phyloP scores from a whole-genome alignment of 2,113 vertebrate species.

The Embiotoca jacksoni region DNA sequence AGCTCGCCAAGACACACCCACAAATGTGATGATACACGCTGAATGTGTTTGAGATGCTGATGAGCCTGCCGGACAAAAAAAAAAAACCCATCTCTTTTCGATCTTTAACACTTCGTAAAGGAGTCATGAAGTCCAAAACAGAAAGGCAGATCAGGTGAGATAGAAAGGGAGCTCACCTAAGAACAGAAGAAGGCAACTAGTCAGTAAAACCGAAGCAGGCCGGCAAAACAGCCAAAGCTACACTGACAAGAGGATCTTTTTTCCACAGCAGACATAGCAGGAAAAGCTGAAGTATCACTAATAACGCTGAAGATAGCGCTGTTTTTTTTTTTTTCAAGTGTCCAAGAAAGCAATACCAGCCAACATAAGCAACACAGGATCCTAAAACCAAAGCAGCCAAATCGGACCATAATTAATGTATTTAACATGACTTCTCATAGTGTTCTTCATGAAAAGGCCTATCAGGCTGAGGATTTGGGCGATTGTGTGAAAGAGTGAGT shows the following conservation, averaged over 20 bases:
- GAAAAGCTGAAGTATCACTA: no score
- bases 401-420: no score
- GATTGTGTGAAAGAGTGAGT: no score
- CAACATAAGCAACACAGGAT: not conserved
- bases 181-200: not conserved
- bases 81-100: not conserved
- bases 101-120: not conserved
- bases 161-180: not conserved
- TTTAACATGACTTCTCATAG: not conserved
- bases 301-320: no score
- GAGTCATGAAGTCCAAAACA: not conserved
- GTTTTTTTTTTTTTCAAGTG: no score
- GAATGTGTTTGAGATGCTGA: conserved; percentile 50
- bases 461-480: not conserved
- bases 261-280: no score
- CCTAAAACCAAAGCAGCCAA: not conserved
- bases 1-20: conserved; percentile 24
- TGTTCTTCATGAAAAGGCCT: not conserved
- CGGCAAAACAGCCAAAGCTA: no score
- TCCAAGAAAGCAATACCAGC: not conserved
- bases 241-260: not conserved
- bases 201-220: not conserved
- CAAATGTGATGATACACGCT: conserved; percentile 40
- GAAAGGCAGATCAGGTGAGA: not conserved
- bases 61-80: conserved; percentile 27